phyloP scores from a whole-genome alignment of 1,140 invertebrate genomes.

The Diuraphis noxia region DNA sequence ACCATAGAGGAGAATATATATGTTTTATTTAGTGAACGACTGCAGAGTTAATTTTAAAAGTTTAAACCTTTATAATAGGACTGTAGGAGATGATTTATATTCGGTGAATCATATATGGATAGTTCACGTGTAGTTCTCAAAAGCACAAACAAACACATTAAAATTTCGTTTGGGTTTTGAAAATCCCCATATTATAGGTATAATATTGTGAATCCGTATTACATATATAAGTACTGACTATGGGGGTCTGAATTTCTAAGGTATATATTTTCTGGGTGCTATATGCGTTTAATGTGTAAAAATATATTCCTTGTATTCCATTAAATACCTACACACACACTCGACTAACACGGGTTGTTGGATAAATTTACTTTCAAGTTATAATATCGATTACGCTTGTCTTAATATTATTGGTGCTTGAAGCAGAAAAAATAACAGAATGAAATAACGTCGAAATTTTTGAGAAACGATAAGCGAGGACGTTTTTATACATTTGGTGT shows the following conservation, averaged over 20 bases:
- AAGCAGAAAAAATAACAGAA: neutral
- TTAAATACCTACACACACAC: neutral
- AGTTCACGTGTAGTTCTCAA: neutral
- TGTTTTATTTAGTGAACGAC: neutral
- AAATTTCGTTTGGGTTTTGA: constrained; percentile 16
- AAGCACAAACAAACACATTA: constrained; percentile 6
- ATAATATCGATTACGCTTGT: neutral
- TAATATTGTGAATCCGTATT: neutral
- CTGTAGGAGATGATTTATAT: neutral
- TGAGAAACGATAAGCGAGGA: neutral
- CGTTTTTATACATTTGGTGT: neutral
- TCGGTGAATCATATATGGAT: neutral
- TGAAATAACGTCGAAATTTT: neutral
- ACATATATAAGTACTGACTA: neutral
- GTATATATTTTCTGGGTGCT: neutral
- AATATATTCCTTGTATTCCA: neutral
- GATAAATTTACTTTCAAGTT: neutral
- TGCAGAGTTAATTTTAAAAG: neutral
- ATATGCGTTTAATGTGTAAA: neutral
- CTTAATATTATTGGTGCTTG: neutral
- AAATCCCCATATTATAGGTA: neutral
- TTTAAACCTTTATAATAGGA: too few relatives aligned
- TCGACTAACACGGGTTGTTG: neutral
- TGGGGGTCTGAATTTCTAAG: neutral
- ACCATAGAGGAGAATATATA: neutral